Conservation (phyloP, 2,113 vertebrate genomes). For the Electrona antarctica region DNA sequence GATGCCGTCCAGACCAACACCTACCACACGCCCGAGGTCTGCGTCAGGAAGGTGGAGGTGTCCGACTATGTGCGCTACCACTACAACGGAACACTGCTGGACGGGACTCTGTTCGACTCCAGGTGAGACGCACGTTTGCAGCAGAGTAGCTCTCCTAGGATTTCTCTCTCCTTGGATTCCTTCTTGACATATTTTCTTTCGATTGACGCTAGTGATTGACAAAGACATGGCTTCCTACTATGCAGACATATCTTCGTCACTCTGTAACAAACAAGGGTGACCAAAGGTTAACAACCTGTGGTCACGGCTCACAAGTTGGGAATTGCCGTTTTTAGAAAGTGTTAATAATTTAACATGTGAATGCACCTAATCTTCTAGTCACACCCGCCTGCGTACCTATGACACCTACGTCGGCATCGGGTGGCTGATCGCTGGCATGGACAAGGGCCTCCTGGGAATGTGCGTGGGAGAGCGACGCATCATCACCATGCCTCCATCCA, state of each 20-base stretch:
- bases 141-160: no score
- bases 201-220: no score
- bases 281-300: no score
- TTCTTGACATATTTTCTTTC: no score
- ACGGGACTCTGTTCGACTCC: constrained; percentile 97
- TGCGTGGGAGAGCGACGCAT: constrained; percentile 93
- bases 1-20: constrained; percentile 89
- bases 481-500: constrained; percentile 91
- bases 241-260: no score
- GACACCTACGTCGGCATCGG: constrained; percentile 97
- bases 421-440: constrained; percentile 98
- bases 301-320: no score
- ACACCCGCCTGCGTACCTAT: constrained; percentile 94
- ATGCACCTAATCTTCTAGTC: constrained; percentile 71
- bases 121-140: constrained; percentile 77
- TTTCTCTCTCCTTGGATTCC: no score
- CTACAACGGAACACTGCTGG: constrained; percentile 94
- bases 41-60: constrained; percentile 88
- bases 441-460: constrained; percentile 96
- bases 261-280: no score
- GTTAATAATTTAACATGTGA: no score
- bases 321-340: no score
- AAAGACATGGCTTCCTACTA: no score
- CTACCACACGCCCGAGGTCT: constrained; percentile 85
- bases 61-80: constrained; percentile 96